Conservation (phyloP, 2,113 vertebrate genomes). For the Centrocercus urophasianus region DNA sequence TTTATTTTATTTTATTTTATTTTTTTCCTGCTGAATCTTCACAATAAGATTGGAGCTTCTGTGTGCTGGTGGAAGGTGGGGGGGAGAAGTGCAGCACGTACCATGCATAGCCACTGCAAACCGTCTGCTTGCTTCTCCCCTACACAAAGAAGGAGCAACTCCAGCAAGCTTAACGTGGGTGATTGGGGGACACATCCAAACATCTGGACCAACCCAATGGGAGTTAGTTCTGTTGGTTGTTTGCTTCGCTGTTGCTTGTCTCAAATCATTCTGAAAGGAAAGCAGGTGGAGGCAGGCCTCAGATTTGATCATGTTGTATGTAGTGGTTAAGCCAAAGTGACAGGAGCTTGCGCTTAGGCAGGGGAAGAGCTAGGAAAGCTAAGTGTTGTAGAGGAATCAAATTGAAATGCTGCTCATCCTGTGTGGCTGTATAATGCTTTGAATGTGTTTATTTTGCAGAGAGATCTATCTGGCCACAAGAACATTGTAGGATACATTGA, state of each 20-base stretch:
- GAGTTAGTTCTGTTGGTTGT: neutral
- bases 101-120: too few relatives aligned
- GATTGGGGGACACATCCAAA: neutral
- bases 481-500: conserved; percentile 98
- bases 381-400: neutral
- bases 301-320: accelerated
- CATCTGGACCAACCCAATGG: neutral
- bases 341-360: neutral
- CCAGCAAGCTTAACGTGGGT: neutral
- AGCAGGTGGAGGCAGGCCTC: neutral
- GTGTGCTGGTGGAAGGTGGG: neutral
- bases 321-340: accelerated
- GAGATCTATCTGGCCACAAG: conserved; percentile 94
- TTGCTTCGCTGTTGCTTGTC: neutral
- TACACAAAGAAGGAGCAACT: neutral
- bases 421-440: neutral
- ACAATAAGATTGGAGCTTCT: accelerated
- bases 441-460: conserved; percentile 73
- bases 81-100: accelerated
- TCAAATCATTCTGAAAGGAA: neutral
- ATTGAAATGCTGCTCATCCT: accelerated
- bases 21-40: neutral
- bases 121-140: neutral
- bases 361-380: neutral
- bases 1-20: accelerated